A percentile compares a stretch with the other conserved stretches of the same genome.
Conservation (phyloP, 2,797 vertebrate genomes). For the Anabas testudineus region DNA sequence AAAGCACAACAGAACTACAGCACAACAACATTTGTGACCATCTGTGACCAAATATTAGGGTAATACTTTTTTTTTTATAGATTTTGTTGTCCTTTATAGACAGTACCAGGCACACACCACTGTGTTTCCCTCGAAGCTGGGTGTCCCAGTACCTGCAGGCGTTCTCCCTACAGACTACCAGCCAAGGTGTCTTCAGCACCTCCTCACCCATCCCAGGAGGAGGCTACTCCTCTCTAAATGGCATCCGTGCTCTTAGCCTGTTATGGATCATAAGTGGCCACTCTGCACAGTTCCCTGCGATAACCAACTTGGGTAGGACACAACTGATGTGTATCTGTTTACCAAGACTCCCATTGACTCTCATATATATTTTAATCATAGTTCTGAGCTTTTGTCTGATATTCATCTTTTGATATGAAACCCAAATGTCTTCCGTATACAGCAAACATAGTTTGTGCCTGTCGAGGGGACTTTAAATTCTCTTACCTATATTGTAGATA, state of each 20-base stretch:
- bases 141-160: conserved; percentile 70
- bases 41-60: no score
- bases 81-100: conserved; percentile 41
- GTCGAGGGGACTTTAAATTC: not conserved
- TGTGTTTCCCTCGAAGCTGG: conserved; percentile 51
- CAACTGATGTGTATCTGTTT: no score
- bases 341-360: no score
- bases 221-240: conserved; percentile 83
- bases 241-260: conserved; percentile 87
- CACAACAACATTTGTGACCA: no score
- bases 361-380: no score
- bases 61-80: not conserved
- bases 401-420: no score
- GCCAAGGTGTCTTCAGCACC: conserved; percentile 69
- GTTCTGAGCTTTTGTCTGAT: no score
- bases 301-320: conserved; percentile 83
- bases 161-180: conserved; percentile 84
- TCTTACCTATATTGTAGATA: conserved; percentile 79
- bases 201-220: conserved; percentile 42
- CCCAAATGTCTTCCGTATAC: no score
- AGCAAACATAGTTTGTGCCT: no score
- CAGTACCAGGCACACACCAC: not conserved
- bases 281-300: conserved; percentile 85
- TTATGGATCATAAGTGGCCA: conserved; percentile 91
- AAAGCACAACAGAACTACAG: no score